Conservation (phyloP, 2,113 vertebrate genomes). For the Grus americana region DNA sequence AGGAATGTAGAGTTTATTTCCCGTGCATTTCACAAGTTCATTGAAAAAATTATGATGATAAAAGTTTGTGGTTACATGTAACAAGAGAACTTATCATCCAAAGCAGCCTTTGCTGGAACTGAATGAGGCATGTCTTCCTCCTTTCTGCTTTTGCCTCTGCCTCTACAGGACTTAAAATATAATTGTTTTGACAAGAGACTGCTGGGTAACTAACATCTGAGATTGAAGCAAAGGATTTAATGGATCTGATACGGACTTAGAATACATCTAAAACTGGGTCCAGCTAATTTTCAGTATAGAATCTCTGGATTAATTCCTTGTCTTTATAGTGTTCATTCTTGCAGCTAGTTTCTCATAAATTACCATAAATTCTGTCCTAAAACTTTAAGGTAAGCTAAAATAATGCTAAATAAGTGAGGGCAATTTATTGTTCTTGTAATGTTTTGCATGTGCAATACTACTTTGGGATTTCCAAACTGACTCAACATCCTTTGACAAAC, state of each 20-base stretch:
- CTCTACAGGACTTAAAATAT: not conserved
- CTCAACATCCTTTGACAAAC: not conserved
- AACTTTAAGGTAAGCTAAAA: not conserved
- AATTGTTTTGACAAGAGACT: not conserved
- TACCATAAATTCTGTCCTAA: not conserved
- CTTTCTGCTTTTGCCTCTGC: not conserved
- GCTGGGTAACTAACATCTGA: not conserved
- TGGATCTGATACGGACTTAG: not conserved
- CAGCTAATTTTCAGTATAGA: not conserved
- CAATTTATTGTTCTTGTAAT: not conserved
- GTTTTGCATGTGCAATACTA: not conserved
- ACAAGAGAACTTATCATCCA: not conserved
- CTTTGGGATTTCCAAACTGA: not conserved
- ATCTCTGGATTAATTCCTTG: not conserved
- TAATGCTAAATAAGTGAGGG: rapidly evolving
- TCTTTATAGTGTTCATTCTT: not conserved
- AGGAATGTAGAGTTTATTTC: not conserved
- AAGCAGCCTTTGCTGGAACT: not conserved
- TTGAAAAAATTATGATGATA: not conserved
- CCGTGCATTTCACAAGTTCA: not conserved
- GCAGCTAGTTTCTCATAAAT: not conserved
- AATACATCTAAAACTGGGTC: not conserved
- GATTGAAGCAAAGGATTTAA: not conserved
- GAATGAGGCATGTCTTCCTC: not conserved
- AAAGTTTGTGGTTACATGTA: not conserved